Evolutionary conservation across 2,113 vertebrate species (phyloP).

Genomic region (Zeus faber): DNA sequence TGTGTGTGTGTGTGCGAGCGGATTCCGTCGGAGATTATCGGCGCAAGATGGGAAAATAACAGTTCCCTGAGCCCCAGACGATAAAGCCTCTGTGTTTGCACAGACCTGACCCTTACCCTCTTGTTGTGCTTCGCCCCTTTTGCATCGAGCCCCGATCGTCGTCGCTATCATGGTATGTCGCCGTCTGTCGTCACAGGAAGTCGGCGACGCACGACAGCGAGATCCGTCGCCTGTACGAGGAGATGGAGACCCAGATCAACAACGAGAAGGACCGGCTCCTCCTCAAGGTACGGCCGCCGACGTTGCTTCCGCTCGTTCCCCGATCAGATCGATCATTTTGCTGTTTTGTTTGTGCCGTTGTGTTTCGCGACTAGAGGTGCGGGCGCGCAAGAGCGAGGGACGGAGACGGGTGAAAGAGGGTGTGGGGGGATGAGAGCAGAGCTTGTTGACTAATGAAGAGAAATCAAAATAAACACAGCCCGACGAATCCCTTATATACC

Average conservation of each 20-base stretch:
- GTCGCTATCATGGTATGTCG: neutral
- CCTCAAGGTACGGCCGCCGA: constrained; percentile 70
- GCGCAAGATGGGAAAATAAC: neutral
- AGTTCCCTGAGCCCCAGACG: constrained; percentile 8
- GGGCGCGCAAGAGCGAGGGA: no score
- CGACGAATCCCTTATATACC: neutral
- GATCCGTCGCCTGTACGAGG: constrained; percentile 89
- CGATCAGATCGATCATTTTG: no score
- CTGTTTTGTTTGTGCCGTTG: no score
- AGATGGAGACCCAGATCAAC: constrained; percentile 94
- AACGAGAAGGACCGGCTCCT: constrained; percentile 83
- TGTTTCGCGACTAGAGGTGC: no score
- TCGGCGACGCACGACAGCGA: constrained; percentile 85
- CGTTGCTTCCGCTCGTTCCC: no score
- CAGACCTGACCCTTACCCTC: neutral
- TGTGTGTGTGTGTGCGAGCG: neutral
- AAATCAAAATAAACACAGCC: no score
- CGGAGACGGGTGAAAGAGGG: neutral
- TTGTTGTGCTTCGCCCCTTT: neutral
- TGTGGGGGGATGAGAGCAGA: no score
- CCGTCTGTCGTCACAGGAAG: constrained; percentile 73
- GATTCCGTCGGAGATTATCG: constrained; percentile 10
- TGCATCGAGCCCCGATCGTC: no score
- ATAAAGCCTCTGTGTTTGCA: constrained; percentile 14
- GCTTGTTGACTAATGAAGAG: no score